A percentile compares a stretch with the other conserved stretches of the same genome.
Conservation (phyloP, 2,113 vertebrate species). For the Xenus cinereus region DNA sequence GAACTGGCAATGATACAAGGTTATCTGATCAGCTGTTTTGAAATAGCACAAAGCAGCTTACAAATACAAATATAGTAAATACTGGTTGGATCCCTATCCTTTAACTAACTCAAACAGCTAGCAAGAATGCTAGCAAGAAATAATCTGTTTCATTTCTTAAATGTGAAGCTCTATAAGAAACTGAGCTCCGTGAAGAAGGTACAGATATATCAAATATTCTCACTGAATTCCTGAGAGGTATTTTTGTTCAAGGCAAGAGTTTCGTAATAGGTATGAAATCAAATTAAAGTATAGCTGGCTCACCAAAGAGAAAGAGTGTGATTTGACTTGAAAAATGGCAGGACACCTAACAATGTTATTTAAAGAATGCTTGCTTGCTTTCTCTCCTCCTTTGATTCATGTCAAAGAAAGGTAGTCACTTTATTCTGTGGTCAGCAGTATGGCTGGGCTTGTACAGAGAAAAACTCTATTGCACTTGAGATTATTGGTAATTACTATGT, state of each 20-base stretch:
- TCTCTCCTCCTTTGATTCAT: background rate
- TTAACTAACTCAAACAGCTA: constrained; percentile 10
- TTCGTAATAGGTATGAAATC: background rate
- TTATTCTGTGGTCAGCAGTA: background rate
- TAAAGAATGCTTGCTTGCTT: background rate
- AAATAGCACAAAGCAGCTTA: constrained; percentile 63
- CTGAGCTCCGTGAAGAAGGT: background rate
- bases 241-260: background rate
- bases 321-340: constrained; percentile 22
- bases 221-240: background rate
- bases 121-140: background rate
- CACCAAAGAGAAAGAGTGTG: background rate
- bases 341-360: background rate
- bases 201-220: background rate
- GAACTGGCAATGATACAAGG: background rate
- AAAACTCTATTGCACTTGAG: background rate
- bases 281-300: background rate
- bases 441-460: background rate
- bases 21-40: constrained; percentile 36
- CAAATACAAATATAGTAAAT: constrained; percentile 49
- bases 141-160: background rate
- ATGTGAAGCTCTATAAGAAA: background rate
- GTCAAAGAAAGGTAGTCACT: background rate
- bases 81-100: background rate
- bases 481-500: background rate